Conservation (phyloP, 2,888 invertebrate genomes). For the Glomeris marginata region DNA sequence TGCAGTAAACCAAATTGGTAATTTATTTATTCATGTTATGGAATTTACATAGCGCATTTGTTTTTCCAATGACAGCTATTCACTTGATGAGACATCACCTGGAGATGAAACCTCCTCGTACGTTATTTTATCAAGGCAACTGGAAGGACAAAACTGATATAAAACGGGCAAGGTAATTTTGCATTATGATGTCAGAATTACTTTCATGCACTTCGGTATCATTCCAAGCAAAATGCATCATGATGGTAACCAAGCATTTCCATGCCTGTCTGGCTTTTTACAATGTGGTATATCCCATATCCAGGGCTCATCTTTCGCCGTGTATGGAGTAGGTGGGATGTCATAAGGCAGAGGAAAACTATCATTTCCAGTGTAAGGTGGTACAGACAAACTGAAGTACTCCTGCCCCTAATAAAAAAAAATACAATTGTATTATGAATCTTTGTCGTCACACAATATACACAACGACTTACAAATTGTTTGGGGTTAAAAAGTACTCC, state of each 20-base stretch:
- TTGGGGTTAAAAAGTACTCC: constrained; percentile 78
- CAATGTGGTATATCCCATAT: constrained; percentile 15
- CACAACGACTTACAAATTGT: constrained; percentile 53
- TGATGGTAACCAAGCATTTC: constrained; percentile 11
- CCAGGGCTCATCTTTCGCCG: constrained; percentile 41
- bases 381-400: neutral
- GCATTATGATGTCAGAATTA: neutral
- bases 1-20: constrained; percentile 41
- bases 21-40: constrained; percentile 9
- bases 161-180: neutral
- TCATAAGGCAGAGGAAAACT: constrained; percentile 63
- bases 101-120: constrained; percentile 41
- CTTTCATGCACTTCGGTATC: neutral
- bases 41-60: constrained; percentile 2
- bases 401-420: constrained; percentile 24
- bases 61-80: constrained; percentile 37
- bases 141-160: neutral
- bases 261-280: constrained; percentile 9
- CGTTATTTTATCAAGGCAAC: constrained; percentile 42
- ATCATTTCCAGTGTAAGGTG: constrained; percentile 8
- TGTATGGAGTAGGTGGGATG: constrained; percentile 58
- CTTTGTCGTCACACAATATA: too few relatives aligned
- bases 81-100: constrained; percentile 50
- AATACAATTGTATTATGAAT: too few relatives aligned
- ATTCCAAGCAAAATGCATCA: neutral